Base-by-base conservation (phyloP, 2,797 vertebrate genomes). In the Jordanella pulchra region DNA sequence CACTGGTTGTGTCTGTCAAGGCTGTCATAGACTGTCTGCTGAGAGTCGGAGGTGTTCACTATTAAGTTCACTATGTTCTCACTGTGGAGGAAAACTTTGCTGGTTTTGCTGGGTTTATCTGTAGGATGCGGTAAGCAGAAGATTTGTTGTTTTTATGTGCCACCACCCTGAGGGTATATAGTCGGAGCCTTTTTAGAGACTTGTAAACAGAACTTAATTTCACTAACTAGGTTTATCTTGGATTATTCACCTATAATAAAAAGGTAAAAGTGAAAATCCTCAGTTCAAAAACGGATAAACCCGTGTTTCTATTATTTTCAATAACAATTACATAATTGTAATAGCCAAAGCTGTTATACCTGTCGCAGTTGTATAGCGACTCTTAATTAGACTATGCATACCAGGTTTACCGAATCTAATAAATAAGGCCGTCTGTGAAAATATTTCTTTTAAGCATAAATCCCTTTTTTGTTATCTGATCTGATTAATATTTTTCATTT, bases 41-140 rank as follows among this genome's bases (percentile, higher is more conserved):
- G 54, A 64, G 71, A 64, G 65, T 47, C 32, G 17, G 1, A 11
- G 2, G 42, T 18, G n/a, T 53, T 69, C 78, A 89, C 63, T 63
- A 94, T 94, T 93, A 67, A 30, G 71, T 18, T 55, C 39, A 39
- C 65, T 55, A 63, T 64, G 73, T 51, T 1, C 21, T 45, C 55
- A 15, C 3, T 54, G 7, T 75, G 87, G 85, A 71, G 53, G 28
- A n/a, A 42, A 39, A 42, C 15, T 71, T 72, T 89, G 18, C 53
- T 93, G 32, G 12, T 92, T 30, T 85, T 44, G 55, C 76, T 93
- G 78, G 80, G 39, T 61, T 58, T 72, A 0, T 72, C 84, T n/a
- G 42, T 88, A 44, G 75, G 73, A 35, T 84, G 35, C 67, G 92
- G 93, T 94, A 80, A 90, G 92, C 86, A 61, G n/a, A n/a, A 69